Conservation (phyloP, 2,113 vertebrate species). For the Rhodinocichla rosea region DNA sequence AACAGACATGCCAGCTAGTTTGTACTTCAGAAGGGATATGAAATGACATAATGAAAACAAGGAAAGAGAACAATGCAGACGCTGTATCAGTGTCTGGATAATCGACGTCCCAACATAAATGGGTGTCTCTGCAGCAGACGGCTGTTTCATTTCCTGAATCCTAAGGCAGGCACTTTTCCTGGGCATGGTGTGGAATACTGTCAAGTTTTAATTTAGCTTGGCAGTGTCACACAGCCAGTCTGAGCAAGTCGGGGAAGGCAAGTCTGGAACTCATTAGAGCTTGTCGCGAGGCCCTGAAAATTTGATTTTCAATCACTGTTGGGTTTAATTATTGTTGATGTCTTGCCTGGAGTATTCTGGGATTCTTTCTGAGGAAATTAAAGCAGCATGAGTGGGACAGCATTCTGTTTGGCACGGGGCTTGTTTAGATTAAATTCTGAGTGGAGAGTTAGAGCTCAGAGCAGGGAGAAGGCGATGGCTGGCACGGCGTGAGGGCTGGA, state of each 20-base stretch:
- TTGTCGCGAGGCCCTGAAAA: slow-evolving; percentile 1
- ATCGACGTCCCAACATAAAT: not conserved
- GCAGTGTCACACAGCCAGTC: not conserved
- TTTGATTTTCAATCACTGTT: slow-evolving; percentile 42
- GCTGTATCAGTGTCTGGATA: not conserved
- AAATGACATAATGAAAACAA: not conserved
- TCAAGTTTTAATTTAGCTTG: slow-evolving; percentile 33
- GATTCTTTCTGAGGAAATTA: slow-evolving; percentile 56
- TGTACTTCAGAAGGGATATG: not conserved
- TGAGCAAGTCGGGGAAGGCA: not conserved
- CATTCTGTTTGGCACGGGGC: not conserved
- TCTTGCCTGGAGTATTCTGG: slow-evolving; percentile 25
- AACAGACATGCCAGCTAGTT: not conserved
- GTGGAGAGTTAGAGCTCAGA: not conserved
- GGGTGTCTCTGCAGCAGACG: not conserved
- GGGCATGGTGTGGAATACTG: not conserved
- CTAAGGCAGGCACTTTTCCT: not conserved
- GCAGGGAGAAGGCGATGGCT: not conserved
- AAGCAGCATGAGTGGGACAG: slow-evolving; percentile 15
- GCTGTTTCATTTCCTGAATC: slow-evolving; percentile 8
- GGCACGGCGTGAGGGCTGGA: not conserved
- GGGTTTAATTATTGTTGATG: slow-evolving; percentile 62
- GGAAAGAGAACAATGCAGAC: not conserved
- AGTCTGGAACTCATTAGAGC: slow-evolving; percentile 65
- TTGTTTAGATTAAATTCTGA: slow-evolving; percentile 36